A percentile compares a stretch with the other conserved stretches of the same genome.
Evolutionary conservation across 2,113 vertebrate genomes (phyloP).

Genomic region (Malurus melanocephalus): DNA sequence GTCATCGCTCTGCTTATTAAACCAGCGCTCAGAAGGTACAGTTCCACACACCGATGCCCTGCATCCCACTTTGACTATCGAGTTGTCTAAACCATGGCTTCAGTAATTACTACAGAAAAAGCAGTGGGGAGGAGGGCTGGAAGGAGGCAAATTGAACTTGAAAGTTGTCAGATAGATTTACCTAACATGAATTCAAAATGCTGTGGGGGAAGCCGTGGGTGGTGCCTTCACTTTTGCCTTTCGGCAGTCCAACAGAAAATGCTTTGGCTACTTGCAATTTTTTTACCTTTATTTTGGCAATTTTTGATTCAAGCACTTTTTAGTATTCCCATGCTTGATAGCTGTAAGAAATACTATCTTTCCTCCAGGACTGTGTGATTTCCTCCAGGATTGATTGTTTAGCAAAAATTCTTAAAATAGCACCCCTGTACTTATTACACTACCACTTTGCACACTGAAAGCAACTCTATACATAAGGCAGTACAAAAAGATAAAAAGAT

Average conservation of each 20-base stretch:
- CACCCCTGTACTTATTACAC: not conserved
- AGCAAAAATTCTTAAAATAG: not conserved
- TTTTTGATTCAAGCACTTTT: not conserved
- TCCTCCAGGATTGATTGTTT: not conserved
- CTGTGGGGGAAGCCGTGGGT: not conserved
- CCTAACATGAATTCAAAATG: not conserved
- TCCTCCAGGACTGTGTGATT: not conserved
- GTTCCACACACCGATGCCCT: not conserved
- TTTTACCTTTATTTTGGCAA: not conserved
- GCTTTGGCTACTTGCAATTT: not conserved
- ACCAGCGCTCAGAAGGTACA: rapidly evolving
- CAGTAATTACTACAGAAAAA: not conserved
- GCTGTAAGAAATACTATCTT: not conserved
- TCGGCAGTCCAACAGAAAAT: not conserved
- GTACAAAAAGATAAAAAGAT: not conserved
- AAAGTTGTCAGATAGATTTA: not conserved
- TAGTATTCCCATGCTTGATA: not conserved
- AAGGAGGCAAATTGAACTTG: not conserved
- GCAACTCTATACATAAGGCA: not conserved
- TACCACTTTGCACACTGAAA: not conserved
- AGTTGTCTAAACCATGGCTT: not conserved
- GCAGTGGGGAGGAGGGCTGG: not conserved
- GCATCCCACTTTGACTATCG: not conserved
- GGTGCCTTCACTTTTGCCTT: not conserved
- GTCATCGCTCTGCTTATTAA: not conserved